Evolutionary conservation across 2,113 vertebrate genomes (phyloP), one percentile per base, ranked within the genome.

Genomic region (Phylloscopus trochilus): DNA sequence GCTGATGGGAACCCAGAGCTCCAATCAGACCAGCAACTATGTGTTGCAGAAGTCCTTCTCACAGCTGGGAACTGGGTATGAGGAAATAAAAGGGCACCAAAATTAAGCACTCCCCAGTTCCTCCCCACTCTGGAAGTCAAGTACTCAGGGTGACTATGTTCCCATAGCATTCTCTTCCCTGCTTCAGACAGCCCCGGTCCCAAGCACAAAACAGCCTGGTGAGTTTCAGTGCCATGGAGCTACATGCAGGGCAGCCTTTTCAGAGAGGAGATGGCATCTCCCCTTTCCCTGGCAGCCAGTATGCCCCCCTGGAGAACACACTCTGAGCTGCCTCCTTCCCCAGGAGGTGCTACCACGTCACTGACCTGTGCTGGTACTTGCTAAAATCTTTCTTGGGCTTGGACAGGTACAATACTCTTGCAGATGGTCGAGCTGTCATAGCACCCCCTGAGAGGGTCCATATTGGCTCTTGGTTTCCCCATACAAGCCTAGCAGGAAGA

Each of bases 391-490:
- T 28, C 92, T 90, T 98, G 87, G 97, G 97, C 27, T 91, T 83
- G 62, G 97, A 93, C 51, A 98, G 94, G 19, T 16, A 35, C 16
- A 70, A 47, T 9, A 64, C 53, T 75, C 97, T 97, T 86, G 70
- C 24, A 7, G 80, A 93, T 11, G 85, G 62, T 7, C 0, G 92
- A 93, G 79, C 44, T 35, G 63, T 68, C 86, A 94, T 4, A 83
- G 95, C 79, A 37, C 6, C 6, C 1, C 0, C 3, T 4, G 96
- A 64, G 24, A 97, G 9, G 37, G 95, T 77, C 78, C 74, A 41
- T 52, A 98, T 97, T 0, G 87, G 83, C 39, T 98, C 96, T 94
- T 98, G 97, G 83, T 97, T 98, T 84, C 97, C 97, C 95, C 95
- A 97, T 22, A 69, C 19, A 2, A 97, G 73, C 64, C 69, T 97